Conservation (phyloP, 2,888 invertebrate genomes). For the Temnothorax ravouxi region DNA sequence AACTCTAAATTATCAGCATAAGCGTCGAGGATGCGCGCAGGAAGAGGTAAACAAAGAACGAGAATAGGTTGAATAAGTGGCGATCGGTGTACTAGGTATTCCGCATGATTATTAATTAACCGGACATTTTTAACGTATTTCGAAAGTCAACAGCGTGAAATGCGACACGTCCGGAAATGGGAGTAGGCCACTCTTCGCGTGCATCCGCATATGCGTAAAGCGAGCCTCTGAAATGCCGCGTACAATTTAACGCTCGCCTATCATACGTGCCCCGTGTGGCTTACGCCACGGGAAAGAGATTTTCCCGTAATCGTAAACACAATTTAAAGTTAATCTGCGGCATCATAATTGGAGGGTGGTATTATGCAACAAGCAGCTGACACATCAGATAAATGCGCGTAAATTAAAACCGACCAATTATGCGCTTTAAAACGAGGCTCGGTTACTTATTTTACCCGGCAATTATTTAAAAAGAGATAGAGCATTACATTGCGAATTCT, state of each 20-base stretch:
- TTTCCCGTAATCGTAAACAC: constrained; percentile 58
- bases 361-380: constrained; percentile 62
- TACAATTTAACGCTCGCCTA: constrained; percentile 45
- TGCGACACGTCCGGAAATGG: constrained; percentile 75
- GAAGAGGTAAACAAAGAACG: constrained; percentile 24
- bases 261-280: not conserved
- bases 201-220: constrained; percentile 48
- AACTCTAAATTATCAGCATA: constrained; percentile 40
- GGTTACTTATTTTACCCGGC: constrained; percentile 54
- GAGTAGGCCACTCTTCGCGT: constrained; percentile 42
- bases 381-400: constrained; percentile 69
- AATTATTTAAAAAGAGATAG: constrained; percentile 64
- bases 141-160: constrained; percentile 76
- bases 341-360: constrained; percentile 68
- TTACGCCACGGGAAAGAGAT: constrained; percentile 37
- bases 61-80: constrained; percentile 67
- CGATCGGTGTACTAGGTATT: constrained; percentile 71
- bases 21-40: constrained; percentile 38
- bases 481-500: constrained; percentile 9
- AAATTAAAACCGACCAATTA: constrained; percentile 72
- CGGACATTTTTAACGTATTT: constrained; percentile 71
- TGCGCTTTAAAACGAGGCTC: constrained; percentile 60
- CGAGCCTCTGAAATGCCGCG: constrained; percentile 24
- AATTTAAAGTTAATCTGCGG: constrained; percentile 58
- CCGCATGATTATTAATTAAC: constrained; percentile 80